These are phyloP conservation scores for Gallinago solitaria DNA, from an alignment of 2,797 vertebrate genomes.

Conservation along the genomic window DNA sequence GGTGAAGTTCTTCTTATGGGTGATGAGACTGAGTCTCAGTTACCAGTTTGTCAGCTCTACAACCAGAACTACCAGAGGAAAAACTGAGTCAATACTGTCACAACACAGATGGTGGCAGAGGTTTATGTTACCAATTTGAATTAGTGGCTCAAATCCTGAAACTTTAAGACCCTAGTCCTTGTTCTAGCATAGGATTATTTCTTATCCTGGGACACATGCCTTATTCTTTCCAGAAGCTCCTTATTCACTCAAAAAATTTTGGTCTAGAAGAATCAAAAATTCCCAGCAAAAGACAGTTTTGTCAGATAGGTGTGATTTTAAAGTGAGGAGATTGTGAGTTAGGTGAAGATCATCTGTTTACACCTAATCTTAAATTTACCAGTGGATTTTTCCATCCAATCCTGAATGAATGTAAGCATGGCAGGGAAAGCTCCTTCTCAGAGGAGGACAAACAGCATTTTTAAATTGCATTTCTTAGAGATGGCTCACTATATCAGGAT, in stretches of 20 bases:
- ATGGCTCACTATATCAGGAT: not conserved
- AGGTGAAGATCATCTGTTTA: not conserved
- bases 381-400: not conserved
- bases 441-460: not conserved
- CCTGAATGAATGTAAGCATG: fast-evolving
- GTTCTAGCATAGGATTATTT: not conserved
- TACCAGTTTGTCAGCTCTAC: not conserved
- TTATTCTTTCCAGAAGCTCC: not conserved
- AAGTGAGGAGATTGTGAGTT: not conserved
- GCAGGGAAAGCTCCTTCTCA: not conserved
- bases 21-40: not conserved
- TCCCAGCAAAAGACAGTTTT: not conserved
- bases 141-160: not conserved
- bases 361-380: fast-evolving
- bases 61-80: not conserved
- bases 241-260: not conserved
- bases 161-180: not conserved
- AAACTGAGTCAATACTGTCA: not conserved
- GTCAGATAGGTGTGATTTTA: not conserved
- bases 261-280: not conserved
- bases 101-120: not conserved
- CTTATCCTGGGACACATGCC: not conserved
- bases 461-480: not conserved
- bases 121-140: not conserved
- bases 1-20: not conserved